Evolutionary conservation across 2,888 invertebrate genomes (phyloP).

Genomic region (Xestia ashworthii): DNA sequence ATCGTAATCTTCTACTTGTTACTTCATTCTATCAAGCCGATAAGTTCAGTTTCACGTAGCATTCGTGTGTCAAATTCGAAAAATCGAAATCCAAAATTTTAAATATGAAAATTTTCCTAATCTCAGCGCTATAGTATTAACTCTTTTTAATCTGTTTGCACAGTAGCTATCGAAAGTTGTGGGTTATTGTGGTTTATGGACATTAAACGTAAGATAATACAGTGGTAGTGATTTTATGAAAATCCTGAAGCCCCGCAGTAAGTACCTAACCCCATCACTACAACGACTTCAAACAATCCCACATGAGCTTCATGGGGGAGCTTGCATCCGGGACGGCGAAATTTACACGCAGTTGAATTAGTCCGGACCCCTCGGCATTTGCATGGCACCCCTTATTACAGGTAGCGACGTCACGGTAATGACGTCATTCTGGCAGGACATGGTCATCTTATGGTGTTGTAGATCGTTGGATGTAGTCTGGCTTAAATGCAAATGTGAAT

Average conservation of each 20-base stretch:
- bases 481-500: background rate
- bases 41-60: background rate
- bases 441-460: constrained; percentile 31
- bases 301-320: constrained; percentile 51
- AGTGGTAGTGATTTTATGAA: background rate
- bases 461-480: background rate
- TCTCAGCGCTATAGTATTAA: background rate
- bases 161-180: background rate
- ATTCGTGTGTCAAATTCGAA: background rate
- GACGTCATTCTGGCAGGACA: constrained; percentile 49
- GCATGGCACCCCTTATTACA: constrained; percentile 64
- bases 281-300: constrained; percentile 21
- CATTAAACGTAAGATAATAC: background rate
- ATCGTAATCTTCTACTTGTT: too few species aligned
- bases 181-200: too few species aligned
- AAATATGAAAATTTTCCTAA: background rate
- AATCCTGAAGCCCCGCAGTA: background rate
- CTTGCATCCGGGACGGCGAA: constrained; percentile 53
- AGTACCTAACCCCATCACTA: constrained; percentile 50
- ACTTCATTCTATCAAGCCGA: too few species aligned
- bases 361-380: constrained; percentile 61
- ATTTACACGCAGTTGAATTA: constrained; percentile 70
- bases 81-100: too few species aligned
- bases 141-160: background rate
- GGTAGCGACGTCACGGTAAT: constrained; percentile 55